These are phyloP conservation scores for Alaudala cheleensis DNA, from an alignment of 2,113 vertebrate genomes.

Conservation along the genomic window DNA sequence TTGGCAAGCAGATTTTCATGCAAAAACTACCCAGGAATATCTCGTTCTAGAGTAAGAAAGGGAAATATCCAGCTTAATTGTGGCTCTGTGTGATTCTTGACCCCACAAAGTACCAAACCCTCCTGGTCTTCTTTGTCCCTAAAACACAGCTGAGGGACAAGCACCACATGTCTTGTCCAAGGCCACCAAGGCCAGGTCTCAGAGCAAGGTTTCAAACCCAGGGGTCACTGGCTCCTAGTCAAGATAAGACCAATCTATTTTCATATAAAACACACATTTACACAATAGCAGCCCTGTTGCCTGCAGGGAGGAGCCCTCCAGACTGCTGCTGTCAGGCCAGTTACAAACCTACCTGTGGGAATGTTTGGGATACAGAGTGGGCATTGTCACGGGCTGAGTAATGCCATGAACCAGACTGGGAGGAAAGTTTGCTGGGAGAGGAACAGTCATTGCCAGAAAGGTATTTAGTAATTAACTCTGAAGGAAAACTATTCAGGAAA, in stretches of 20 bases:
- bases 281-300: not conserved
- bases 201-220: not conserved
- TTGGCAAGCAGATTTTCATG: not conserved
- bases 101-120: not conserved
- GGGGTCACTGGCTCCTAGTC: not conserved
- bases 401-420: not conserved
- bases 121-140: not conserved
- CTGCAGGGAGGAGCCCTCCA: not conserved
- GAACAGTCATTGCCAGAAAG: not conserved
- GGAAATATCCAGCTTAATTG: not conserved
- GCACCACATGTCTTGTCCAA: not conserved
- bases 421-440: not conserved
- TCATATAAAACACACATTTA: constrained; percentile 2
- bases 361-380: not conserved
- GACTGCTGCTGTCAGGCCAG: not conserved
- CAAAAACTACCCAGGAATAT: not conserved
- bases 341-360: constrained; percentile 22
- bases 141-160: not conserved
- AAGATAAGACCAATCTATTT: not conserved
- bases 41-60: not conserved
- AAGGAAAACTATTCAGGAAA: constrained; percentile 6
- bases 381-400: not conserved
- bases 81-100: not conserved
- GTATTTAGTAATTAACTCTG: constrained; percentile 27
- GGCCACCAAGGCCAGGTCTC: not conserved